Conservation (phyloP, 2,888 invertebrate species). For the Marasmarcha lunaedactyla region DNA sequence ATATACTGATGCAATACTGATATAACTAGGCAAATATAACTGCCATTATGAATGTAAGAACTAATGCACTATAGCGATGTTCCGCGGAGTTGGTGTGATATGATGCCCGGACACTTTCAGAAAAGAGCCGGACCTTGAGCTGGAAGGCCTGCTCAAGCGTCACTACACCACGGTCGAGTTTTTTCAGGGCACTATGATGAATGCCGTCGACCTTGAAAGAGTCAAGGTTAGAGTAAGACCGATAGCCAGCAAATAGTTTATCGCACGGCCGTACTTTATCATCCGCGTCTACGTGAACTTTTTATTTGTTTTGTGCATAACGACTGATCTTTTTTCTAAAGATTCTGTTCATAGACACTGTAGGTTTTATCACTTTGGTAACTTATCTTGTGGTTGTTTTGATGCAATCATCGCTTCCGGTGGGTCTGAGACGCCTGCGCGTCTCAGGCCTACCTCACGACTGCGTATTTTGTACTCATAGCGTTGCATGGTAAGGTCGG, state of each 20-base stretch:
- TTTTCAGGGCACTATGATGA: slow-evolving; percentile 99
- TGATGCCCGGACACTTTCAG: slow-evolving; percentile 77
- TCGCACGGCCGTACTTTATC: slow-evolving; percentile 65
- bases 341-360: slow-evolving; percentile 66
- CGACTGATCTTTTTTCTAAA: slow-evolving; percentile 52
- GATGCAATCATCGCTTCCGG: slow-evolving; percentile 67
- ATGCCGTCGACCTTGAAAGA: slow-evolving; percentile 99
- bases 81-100: slow-evolving; percentile 27
- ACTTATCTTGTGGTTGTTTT: slow-evolving; percentile 62
- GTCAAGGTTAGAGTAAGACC: slow-evolving; percentile 90
- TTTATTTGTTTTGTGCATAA: slow-evolving; percentile 57
- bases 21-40: too few relatives aligned
- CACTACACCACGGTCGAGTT: slow-evolving; percentile 99
- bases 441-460: slow-evolving; percentile 44
- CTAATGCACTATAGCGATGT: too few relatives aligned
- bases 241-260: slow-evolving; percentile 64
- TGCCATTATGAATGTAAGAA: too few relatives aligned
- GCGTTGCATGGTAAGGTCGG: slow-evolving; percentile 59
- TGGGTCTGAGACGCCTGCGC: slow-evolving; percentile 39
- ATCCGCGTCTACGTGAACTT: slow-evolving; percentile 58
- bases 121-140: slow-evolving; percentile 99
- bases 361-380: slow-evolving; percentile 66
- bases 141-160: slow-evolving; percentile 99
- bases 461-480: slow-evolving; percentile 58
- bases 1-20: too few relatives aligned